phyloP scores from a whole-genome alignment of 2,797 vertebrate species.

The Etheostoma perlongum region DNA sequence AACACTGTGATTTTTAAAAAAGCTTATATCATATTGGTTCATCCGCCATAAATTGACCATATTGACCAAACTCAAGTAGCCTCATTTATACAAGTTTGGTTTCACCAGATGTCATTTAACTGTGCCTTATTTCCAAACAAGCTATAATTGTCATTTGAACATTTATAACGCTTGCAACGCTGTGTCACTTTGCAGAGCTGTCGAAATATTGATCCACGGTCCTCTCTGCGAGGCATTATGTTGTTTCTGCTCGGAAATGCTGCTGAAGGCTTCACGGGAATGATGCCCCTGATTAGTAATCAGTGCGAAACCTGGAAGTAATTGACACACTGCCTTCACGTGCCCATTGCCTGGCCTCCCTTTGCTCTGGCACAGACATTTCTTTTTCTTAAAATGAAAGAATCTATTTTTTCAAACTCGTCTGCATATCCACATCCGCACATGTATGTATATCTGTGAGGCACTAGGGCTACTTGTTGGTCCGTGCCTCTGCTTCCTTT shows the following conservation, averaged over 20 bases:
- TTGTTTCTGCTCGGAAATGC: slow-evolving; percentile 87
- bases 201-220: slow-evolving; percentile 91
- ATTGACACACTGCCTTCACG: slow-evolving; percentile 81
- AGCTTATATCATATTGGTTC: not conserved
- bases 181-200: slow-evolving; percentile 85
- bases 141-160: slow-evolving; percentile 73
- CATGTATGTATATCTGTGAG: not conserved
- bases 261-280: slow-evolving; percentile 74
- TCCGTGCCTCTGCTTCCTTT: slow-evolving; percentile 12
- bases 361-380: slow-evolving; percentile 7
- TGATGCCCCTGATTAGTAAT: slow-evolving; percentile 89
- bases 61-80: slow-evolving; percentile 41
- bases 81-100: slow-evolving; percentile 71
- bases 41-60: slow-evolving; percentile 23
- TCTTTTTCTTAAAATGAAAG: not conserved
- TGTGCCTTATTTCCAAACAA: slow-evolving; percentile 54
- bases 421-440: slow-evolving; percentile 1
- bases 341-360: slow-evolving; percentile 15
- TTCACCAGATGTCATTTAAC: slow-evolving; percentile 69
- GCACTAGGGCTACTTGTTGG: slow-evolving; percentile 14
- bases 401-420: rapidly evolving
- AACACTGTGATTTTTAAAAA: slow-evolving; percentile 37
- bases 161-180: slow-evolving; percentile 63
- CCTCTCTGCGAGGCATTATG: slow-evolving; percentile 88
- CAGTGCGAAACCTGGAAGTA: slow-evolving; percentile 88